These are phyloP conservation scores for Pyrocephalus nanus DNA, from an alignment of 2,797 vertebrate species.

Conservation along the genomic window DNA sequence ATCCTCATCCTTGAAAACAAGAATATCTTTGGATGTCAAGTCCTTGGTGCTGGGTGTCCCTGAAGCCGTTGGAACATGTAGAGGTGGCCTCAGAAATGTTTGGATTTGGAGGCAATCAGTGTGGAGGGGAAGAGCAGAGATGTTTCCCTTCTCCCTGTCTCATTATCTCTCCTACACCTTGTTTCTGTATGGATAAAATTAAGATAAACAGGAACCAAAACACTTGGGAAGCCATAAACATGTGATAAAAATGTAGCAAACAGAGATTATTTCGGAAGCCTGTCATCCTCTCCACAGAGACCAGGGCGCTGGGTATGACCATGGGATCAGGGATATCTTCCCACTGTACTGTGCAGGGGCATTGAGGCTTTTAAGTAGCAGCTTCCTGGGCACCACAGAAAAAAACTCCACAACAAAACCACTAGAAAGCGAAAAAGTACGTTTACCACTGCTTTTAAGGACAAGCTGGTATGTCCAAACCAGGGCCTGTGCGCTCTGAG, in stretches of 20 bases:
- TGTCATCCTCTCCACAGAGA: background rate
- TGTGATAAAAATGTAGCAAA: background rate
- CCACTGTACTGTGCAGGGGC: accelerated
- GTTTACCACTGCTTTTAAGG: background rate
- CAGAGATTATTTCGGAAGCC: background rate
- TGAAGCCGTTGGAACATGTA: background rate
- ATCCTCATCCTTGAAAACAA: background rate
- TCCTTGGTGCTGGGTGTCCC: background rate
- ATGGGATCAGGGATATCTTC: background rate
- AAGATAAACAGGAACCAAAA: background rate
- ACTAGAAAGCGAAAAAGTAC: background rate
- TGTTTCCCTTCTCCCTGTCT: background rate
- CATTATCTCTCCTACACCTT: background rate
- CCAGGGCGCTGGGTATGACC: accelerated
- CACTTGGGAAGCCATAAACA: background rate
- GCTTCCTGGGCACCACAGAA: background rate
- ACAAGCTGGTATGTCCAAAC: background rate
- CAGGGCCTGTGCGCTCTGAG: background rate
- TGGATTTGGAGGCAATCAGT: background rate
- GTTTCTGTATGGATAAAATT: background rate
- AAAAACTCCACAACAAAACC: no score
- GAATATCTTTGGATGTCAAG: background rate
- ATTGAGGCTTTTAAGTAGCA: background rate
- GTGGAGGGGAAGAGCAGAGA: background rate
- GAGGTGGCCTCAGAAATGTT: background rate